phyloP scores from a whole-genome alignment of 1,140 invertebrate genomes.

The Drosophila orosa region DNA sequence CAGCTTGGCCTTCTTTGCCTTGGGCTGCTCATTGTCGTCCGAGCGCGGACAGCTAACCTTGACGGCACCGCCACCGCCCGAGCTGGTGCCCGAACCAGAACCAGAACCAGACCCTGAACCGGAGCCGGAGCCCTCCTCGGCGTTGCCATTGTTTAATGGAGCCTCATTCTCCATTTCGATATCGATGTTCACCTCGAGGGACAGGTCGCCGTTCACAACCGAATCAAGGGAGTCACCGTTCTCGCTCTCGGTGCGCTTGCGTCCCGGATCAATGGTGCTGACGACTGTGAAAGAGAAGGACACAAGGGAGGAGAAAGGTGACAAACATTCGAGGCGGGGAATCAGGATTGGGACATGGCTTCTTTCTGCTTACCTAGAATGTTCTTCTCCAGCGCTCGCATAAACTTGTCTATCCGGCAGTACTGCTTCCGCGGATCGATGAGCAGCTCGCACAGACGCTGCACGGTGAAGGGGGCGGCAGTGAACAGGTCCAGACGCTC shows the following conservation, averaged over 20 bases:
- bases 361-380: constrained; percentile 88
- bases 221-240: constrained; percentile 88
- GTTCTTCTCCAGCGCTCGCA: constrained; percentile 97
- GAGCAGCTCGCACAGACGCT: constrained; percentile 96
- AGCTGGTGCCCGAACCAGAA: background rate
- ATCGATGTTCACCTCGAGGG: constrained; percentile 88
- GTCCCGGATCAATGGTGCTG: constrained; percentile 95
- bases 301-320: background rate
- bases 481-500: constrained; percentile 93
- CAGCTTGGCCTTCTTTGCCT: constrained; percentile 77
- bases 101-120: constrained; percentile 5
- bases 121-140: constrained; percentile 24
- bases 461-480: constrained; percentile 98
- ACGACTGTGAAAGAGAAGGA: constrained; percentile 87
- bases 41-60: constrained; percentile 61
- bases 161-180: constrained; percentile 88
- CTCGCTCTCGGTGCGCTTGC: constrained; percentile 86
- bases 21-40: constrained; percentile 61
- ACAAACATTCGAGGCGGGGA: too few relatives aligned
- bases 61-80: constrained; percentile 6
- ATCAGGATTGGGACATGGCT: background rate
- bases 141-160: constrained; percentile 85
- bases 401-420: constrained; percentile 97
- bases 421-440: constrained; percentile 97
- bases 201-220: constrained; percentile 86